Evolutionary conservation across 2,113 vertebrate genomes (phyloP), one percentile per base, ranked within the genome.

Genomic region (Miniopterus natalensis): DNA sequence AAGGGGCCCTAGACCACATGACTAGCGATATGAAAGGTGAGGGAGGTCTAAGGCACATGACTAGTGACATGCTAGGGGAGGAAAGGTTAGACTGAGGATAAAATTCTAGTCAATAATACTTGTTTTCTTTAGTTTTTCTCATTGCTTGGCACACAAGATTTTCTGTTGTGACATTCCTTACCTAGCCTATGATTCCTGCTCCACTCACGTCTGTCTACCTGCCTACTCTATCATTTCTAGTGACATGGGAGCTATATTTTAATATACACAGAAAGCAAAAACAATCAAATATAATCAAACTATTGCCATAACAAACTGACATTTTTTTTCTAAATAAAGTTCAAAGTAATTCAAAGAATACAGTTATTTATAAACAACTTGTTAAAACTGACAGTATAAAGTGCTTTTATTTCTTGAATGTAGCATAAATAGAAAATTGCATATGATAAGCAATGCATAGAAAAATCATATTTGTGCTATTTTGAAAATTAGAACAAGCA

Each of bases 351-450:
- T 96, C 57, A 80, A 97, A 96, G 20, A 96, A 90, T n/a, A 0
- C 0, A 70, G 57, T 95, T 95, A 74, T 95, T 86, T 93, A 42
- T 55, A 61, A 94, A 88, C 40, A 83, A 7, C 13, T 94, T 45
- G 47, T 4, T 78, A 91, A 94, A 95, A 91, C n/a, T 77, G 79
- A 89, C 8, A 77, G 8, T 71, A 84, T 93, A 81, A 95, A 80
- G 23, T 87, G 14, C 42, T 97, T 78, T 78, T 92, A 84, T 84
- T 91, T 78, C 55, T 53, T 42, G 23, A 6, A 7, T 47, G 87
- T 90, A 85, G 87, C 12, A 94, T 97, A 55, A 97, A 90, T 97
- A 96, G 97, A 96, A 88, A 14, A 88, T 81, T 51, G 23, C 21
- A 79, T 83, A 55, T 90, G 51, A 68, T 93, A 94, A 96, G 40